Base-by-base conservation (phyloP, 1,140 invertebrate species). In the Gonatopus flavifemur region DNA sequence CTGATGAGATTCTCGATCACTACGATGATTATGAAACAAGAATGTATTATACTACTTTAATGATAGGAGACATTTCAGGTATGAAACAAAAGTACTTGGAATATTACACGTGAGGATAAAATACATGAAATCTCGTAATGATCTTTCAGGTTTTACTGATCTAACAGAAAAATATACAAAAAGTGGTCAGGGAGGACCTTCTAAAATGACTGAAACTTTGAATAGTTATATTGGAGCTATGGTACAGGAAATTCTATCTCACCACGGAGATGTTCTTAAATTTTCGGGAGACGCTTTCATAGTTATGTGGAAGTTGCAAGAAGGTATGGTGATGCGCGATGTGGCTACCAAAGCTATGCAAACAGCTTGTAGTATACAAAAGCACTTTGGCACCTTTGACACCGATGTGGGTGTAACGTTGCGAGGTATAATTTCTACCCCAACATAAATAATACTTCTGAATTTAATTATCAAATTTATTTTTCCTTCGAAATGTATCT, bases 211-310 rank as follows among this genome's bases (percentile, higher is more conserved):
- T 0, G 81, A 83, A 49, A 85, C 81, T 0, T 62, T 86, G 2
- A 86, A 86, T 62, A 80, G 76, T 9, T 87, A 86, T 52, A 84
- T 86, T 48, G 84, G 84, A 1, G 76, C 81, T 1, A 86, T 87
- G 81, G 81, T 86, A 0, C 83, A 85, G 56, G 83, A 84, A 61
- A 84, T 85, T 55, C 62, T 86, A 28, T 81, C 78, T 0, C 82
- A 83, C 42, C 76, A 81, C 16, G 85, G 85, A 0, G 85, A 87
- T 55, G 77, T 87, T n/a, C 60, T 86, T 0, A 86, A 86, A 66
- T 86, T 85, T 63, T 84, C 84, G 3, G 84, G 84, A 0, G 84
- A 87, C 60, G 85, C 85, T 15, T 86, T 88, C 59, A 75, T 86
- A 24, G 83, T 83, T 3, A 77, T 84, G 53, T 85, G 83, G 83